A percentile compares a stretch with the other conserved stretches of the same genome.
These are phyloP conservation scores for Apodemus speciosus DNA, from an alignment of 2,113 vertebrate species.

Conservation along the genomic window DNA sequence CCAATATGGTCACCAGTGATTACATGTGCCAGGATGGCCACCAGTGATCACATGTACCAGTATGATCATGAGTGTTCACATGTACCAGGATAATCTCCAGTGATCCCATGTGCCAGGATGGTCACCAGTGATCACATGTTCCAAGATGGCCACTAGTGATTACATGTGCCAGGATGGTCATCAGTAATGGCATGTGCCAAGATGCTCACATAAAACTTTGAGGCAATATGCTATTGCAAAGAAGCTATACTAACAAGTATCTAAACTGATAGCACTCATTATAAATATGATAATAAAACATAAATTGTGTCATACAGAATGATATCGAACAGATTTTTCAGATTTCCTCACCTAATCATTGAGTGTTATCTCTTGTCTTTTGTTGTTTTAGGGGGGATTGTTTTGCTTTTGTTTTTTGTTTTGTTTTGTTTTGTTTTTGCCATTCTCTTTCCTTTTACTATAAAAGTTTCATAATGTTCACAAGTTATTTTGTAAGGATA, in stretches of 20 bases:
- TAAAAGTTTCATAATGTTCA: not conserved
- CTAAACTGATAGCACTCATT: not conserved
- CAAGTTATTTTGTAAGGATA: not conserved
- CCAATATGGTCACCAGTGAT: not conserved
- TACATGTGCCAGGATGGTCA: no score
- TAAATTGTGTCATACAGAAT: not conserved
- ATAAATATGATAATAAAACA: not conserved
- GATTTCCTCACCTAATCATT: not conserved
- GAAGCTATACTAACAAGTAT: not conserved
- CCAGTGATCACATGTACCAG: not conserved
- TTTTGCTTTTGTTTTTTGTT: not conserved
- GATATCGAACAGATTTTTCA: not conserved
- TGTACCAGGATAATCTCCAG: not conserved
- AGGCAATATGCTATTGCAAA: not conserved
- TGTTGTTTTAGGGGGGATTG: no score
- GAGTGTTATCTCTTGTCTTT: not conserved
- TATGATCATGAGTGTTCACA: no score
- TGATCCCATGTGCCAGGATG: not conserved
- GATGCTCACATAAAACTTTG: not conserved
- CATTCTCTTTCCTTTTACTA: not conserved
- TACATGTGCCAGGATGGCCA: not conserved
- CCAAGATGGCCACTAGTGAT: not conserved
- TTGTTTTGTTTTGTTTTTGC: not conserved
- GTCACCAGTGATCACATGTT: not conserved
- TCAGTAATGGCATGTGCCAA: not conserved